Conservation (phyloP, 2,113 vertebrate genomes). For the Podarcis muralis region DNA sequence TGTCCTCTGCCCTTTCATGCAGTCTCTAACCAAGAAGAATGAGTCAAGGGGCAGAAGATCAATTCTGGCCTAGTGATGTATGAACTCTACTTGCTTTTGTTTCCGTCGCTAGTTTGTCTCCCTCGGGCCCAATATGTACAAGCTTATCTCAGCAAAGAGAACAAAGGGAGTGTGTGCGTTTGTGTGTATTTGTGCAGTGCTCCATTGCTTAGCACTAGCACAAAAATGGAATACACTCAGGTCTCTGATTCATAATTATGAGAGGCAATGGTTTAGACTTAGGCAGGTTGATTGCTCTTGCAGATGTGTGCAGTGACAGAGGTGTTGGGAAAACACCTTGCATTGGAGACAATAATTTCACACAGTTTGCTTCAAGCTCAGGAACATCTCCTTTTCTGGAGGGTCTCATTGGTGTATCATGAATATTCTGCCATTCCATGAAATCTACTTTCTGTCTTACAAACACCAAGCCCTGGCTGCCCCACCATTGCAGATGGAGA, state of each 20-base stretch:
- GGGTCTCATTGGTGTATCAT: not conserved
- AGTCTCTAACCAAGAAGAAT: slow-evolving; percentile 11
- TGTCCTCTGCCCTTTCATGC: not conserved
- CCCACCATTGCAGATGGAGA: not conserved
- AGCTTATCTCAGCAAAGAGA: slow-evolving; percentile 32
- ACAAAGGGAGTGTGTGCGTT: not conserved
- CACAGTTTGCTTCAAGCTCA: not conserved
- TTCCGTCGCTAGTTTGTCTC: not conserved
- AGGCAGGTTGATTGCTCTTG: not conserved
- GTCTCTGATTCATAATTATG: not conserved
- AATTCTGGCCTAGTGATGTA: slow-evolving; percentile 23
- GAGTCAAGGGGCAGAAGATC: not conserved
- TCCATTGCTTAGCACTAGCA: not conserved
- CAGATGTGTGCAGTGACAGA: not conserved
- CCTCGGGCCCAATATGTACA: not conserved
- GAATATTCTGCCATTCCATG: not conserved
- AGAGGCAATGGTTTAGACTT: not conserved
- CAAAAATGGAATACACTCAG: not conserved
- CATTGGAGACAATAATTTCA: not conserved
- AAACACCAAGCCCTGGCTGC: not conserved
- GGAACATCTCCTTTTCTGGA: not conserved
- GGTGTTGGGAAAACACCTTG: not conserved
- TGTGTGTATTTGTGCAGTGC: too few species aligned
- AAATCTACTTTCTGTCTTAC: not conserved
- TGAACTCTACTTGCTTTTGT: not conserved